Percentiles rank a stretch among this genome's conserved stretches.
These are phyloP conservation scores for Acheta domesticus DNA, from an alignment of 2,888 invertebrate species.

Conservation along the genomic window DNA sequence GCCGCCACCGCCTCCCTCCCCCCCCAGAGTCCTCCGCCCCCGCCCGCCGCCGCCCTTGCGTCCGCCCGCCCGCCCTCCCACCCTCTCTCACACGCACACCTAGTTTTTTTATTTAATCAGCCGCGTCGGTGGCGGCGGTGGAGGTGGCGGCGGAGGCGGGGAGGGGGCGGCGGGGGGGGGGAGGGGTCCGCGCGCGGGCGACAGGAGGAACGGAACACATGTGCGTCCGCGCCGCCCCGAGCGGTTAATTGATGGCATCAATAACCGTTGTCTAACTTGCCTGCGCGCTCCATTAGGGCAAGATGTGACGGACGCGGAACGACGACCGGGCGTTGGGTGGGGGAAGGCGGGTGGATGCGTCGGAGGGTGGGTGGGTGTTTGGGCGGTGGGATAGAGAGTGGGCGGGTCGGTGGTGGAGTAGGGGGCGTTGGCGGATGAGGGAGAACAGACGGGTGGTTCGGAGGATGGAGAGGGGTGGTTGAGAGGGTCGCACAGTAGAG, in stretches of 20 bases:
- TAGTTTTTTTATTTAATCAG: not conserved
- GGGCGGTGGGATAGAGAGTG: too few species aligned
- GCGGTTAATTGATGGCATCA: conserved; percentile 1
- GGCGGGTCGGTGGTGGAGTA: too few species aligned
- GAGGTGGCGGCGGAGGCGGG: not conserved
- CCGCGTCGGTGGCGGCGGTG: not conserved
- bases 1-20: not conserved
- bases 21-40: not conserved
- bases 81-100: not conserved
- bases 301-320: not conserved
- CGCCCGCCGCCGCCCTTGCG: not conserved
- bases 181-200: not conserved
- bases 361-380: too few species aligned
- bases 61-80: not conserved
- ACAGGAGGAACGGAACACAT: conserved; percentile 9
- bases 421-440: too few species aligned
- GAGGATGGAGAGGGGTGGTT: too few species aligned
- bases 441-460: too few species aligned
- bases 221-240: not conserved
- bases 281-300: not conserved
- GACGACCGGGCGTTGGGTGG: too few species aligned
- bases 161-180: not conserved
- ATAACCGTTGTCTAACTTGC: conserved; percentile 18
- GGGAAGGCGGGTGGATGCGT: too few species aligned
- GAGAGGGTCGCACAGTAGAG: too few species aligned